Percentiles rank a stretch among this genome's conserved stretches.
Conservation (phyloP, 1,140 invertebrate species). For the Drosophila malerkotliana region DNA sequence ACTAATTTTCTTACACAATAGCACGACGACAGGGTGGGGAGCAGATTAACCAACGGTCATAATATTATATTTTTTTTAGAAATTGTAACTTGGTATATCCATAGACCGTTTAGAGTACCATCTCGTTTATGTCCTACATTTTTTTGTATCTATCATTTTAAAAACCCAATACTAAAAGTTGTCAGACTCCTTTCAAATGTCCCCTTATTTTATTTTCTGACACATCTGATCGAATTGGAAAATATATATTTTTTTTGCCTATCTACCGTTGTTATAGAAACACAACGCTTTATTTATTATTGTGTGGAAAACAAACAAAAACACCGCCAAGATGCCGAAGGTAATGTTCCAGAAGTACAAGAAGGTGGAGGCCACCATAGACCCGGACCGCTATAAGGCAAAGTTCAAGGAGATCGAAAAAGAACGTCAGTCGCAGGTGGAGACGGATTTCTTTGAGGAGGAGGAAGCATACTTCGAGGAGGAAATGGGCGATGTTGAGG, state of each 20-base stretch:
- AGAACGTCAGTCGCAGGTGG: background rate
- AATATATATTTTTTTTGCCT: slow-evolving; percentile 25
- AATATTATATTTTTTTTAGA: too few species aligned
- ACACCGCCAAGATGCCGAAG: slow-evolving; percentile 54
- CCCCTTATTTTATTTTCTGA: slow-evolving; percentile 17
- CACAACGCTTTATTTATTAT: slow-evolving; percentile 37
- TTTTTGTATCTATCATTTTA: too few species aligned
- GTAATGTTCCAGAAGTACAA: slow-evolving; percentile 50
- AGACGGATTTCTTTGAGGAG: slow-evolving; percentile 10
- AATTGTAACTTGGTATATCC: too few species aligned
- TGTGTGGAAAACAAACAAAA: slow-evolving; percentile 36
- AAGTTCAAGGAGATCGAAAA: slow-evolving; percentile 65
- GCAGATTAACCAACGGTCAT: too few species aligned
- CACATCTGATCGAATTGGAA: slow-evolving; percentile 11
- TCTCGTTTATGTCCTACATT: too few species aligned
- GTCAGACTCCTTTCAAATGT: background rate
- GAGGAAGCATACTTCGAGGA: slow-evolving; percentile 38
- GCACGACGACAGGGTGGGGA: too few species aligned
- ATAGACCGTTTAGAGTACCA: too few species aligned
- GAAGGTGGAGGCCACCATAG: slow-evolving; percentile 25
- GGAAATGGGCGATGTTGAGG: slow-evolving; percentile 32
- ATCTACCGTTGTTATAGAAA: slow-evolving; percentile 49
- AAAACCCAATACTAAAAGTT: background rate
- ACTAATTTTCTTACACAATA: too few species aligned
- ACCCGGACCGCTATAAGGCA: slow-evolving; percentile 26